Conservation (phyloP, 1,140 invertebrate genomes). For the Anastatus disparis region DNA sequence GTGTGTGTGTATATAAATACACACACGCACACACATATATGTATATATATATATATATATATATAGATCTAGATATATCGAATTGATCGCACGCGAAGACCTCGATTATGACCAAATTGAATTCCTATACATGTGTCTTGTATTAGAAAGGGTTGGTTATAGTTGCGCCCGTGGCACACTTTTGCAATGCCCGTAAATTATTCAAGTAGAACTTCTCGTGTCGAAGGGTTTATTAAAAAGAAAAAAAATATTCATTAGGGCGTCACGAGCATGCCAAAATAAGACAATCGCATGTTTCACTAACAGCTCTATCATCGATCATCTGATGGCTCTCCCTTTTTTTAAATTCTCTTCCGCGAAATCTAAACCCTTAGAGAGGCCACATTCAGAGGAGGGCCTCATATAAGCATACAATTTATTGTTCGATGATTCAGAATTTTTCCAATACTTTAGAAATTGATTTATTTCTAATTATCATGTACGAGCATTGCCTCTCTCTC, state of each 20-base stretch:
- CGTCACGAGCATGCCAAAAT: background rate
- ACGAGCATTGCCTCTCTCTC: no score
- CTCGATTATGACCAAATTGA: background rate
- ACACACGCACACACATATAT: no score
- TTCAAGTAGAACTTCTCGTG: background rate
- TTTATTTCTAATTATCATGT: constrained; percentile 10
- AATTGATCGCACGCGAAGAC: no score
- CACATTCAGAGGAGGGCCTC: background rate
- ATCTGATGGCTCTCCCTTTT: background rate
- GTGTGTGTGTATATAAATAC: no score
- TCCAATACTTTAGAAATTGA: constrained; percentile 11
- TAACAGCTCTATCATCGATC: constrained; percentile 29
- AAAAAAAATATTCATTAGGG: background rate
- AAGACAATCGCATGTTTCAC: background rate
- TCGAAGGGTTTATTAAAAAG: no score
- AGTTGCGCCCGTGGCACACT: background rate
- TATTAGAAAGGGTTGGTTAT: no score
- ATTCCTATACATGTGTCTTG: background rate
- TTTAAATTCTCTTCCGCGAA: background rate
- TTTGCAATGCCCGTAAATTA: constrained; percentile 1
- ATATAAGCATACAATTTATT: background rate
- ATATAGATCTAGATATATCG: no score
- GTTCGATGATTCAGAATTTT: constrained; percentile 8
- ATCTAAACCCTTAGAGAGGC: no score
- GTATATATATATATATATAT: no score